Evolutionary conservation across 2,113 vertebrate genomes (phyloP).

Genomic region (Carollia perspicillata): DNA sequence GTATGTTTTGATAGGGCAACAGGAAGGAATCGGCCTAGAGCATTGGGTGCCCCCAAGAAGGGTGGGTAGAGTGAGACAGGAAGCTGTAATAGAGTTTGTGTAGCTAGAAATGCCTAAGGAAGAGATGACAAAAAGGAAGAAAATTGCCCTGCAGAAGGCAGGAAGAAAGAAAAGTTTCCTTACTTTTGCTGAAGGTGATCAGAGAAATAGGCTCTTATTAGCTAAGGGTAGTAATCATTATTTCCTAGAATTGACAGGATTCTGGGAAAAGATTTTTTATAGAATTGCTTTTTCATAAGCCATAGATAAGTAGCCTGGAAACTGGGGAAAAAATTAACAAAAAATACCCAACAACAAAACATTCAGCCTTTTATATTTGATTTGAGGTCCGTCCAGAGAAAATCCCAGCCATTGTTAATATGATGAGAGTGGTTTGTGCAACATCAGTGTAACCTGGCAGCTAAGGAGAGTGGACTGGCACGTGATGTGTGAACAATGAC

Average conservation of each 20-base stretch:
- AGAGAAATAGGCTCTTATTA: neutral
- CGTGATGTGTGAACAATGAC: too few species aligned
- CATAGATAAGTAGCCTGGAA: neutral
- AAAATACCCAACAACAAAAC: neutral
- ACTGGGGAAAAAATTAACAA: neutral
- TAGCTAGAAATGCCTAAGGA: neutral
- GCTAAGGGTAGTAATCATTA: neutral
- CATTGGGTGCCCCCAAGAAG: neutral
- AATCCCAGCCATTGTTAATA: too few species aligned
- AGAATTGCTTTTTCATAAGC: neutral
- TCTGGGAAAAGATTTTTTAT: conserved; percentile 15
- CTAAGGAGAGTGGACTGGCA: too few species aligned
- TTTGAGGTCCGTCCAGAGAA: neutral
- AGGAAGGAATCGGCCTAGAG: neutral
- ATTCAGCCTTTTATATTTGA: conserved; percentile 11
- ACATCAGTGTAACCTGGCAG: too few species aligned
- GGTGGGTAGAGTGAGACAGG: neutral
- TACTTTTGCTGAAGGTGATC: neutral
- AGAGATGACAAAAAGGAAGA: neutral
- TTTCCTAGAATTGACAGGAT: conserved; percentile 24
- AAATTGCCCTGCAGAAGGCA: neutral
- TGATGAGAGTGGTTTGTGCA: too few species aligned
- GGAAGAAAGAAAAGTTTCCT: neutral
- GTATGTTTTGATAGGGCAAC: neutral
- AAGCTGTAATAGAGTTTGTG: neutral